These are phyloP conservation scores for Limulus polyphemus DNA, from an alignment of 2,888 invertebrate species.

Conservation along the genomic window DNA sequence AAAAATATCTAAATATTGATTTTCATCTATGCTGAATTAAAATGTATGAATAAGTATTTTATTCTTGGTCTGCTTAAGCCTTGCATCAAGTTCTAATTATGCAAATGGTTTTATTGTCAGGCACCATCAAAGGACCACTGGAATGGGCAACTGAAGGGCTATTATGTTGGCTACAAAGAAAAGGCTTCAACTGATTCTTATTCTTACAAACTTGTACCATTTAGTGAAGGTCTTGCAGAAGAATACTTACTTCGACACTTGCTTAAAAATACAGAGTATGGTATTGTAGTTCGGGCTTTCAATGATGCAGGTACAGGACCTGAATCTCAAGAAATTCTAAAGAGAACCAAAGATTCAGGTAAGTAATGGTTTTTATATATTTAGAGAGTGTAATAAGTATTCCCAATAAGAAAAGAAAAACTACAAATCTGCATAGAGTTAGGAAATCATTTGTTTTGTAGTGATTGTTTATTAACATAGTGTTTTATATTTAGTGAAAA, in stretches of 20 bases:
- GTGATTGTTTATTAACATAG: too few species aligned
- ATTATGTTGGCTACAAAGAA: slow-evolving; percentile 17
- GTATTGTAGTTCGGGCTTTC: slow-evolving; percentile 17
- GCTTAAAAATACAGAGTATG: slow-evolving; percentile 5
- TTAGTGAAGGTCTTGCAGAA: slow-evolving; percentile 6
- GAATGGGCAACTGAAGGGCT: slow-evolving; percentile 21
- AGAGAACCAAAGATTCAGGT: slow-evolving; percentile 14
- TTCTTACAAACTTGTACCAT: slow-evolving; percentile 11
- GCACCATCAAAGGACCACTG: slow-evolving; percentile 19
- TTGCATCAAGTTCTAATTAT: too few species aligned
- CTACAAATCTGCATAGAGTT: too few species aligned
- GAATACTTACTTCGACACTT: slow-evolving; percentile 9
- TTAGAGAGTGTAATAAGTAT: too few species aligned
- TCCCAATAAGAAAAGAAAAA: too few species aligned
- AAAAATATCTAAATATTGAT: too few species aligned
- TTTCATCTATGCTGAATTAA: too few species aligned
- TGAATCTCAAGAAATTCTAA: slow-evolving; percentile 17
- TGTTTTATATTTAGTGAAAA: too few species aligned
- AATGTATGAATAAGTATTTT: too few species aligned
- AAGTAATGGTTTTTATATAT: not conserved
- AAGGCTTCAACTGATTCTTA: slow-evolving; percentile 3
- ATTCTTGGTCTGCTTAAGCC: too few species aligned
- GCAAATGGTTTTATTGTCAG: not conserved
- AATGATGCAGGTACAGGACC: slow-evolving; percentile 21
- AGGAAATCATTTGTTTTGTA: too few species aligned